A percentile compares a stretch with the other conserved stretches of the same genome.
Evolutionary conservation across 92 coral and sea anemone species (phyloP).

Genomic region (Palythoa grandis): DNA sequence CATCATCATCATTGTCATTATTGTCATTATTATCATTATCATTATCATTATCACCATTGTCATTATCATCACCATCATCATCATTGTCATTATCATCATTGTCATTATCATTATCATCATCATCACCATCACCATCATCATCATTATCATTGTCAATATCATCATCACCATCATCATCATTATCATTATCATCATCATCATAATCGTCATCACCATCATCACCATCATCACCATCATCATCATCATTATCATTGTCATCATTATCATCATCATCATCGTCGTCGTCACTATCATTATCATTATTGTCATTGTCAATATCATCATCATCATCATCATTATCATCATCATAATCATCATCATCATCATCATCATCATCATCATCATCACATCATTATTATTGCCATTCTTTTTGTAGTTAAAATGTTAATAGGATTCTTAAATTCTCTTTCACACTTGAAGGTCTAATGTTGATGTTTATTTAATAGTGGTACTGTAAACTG

Average conservation of each 20-base stretch:
- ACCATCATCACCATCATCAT: slow-evolving; percentile 16
- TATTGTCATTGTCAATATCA: neutral
- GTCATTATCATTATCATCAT: neutral
- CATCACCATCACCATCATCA: neutral
- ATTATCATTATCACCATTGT: neutral
- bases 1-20: neutral
- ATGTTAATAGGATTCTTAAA: too few species aligned
- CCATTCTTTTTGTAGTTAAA: too few species aligned
- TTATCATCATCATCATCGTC: neutral
- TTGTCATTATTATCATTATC: neutral
- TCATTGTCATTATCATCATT: neutral
- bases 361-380: neutral
- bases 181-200: too few species aligned
- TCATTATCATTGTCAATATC: neutral
- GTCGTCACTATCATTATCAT: neutral
- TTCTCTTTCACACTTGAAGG: too few species aligned
- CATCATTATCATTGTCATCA: neutral
- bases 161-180: neutral
- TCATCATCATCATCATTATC: neutral
- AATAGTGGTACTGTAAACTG: too few species aligned
- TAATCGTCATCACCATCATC: neutral
- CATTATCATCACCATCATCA: neutral
- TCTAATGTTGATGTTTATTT: too few species aligned
- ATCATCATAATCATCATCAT: neutral
- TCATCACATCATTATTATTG: neutral